phyloP scores from a whole-genome alignment of 2,113 vertebrate species.

The Mustelus asterias region DNA sequence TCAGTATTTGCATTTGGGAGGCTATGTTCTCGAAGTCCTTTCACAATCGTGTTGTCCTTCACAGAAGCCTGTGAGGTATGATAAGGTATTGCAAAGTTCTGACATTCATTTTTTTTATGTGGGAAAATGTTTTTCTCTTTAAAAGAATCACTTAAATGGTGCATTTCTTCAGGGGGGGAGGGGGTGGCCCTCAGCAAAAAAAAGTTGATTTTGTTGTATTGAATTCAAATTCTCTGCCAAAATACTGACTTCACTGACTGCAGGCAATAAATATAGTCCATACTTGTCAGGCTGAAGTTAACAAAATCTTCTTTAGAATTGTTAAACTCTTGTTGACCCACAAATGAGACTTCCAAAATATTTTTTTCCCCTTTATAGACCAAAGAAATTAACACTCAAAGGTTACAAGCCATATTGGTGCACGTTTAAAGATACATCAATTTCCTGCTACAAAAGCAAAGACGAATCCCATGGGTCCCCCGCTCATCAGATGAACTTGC shows the following conservation, averaged over 20 bases:
- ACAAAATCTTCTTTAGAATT: neutral
- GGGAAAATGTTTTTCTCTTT: neutral
- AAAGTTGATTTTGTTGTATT: neutral
- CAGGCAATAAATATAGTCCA: neutral
- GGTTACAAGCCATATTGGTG: slow-evolving; percentile 98
- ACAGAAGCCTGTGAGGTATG: neutral
- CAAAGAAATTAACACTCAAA: slow-evolving; percentile 96
- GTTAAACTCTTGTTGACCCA: neutral
- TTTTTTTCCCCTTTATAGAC: slow-evolving; percentile 50
- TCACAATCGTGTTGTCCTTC: neutral
- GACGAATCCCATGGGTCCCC: slow-evolving; percentile 90
- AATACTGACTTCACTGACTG: neutral
- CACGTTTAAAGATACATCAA: slow-evolving; percentile 98
- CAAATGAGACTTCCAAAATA: neutral
- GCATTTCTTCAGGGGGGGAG: neutral
- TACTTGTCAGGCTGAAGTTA: neutral
- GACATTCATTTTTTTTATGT: neutral
- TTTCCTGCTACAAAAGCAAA: slow-evolving; percentile 97
- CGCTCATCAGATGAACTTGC: slow-evolving; percentile 89
- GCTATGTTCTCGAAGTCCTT: neutral
- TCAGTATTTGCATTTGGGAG: neutral
- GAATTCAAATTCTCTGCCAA: neutral
- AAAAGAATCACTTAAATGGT: neutral
- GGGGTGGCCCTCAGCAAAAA: neutral
- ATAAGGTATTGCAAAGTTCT: neutral